These are phyloP conservation scores for Caracal caracal DNA, from an alignment of 2,113 vertebrate genomes.

Conservation along the genomic window DNA sequence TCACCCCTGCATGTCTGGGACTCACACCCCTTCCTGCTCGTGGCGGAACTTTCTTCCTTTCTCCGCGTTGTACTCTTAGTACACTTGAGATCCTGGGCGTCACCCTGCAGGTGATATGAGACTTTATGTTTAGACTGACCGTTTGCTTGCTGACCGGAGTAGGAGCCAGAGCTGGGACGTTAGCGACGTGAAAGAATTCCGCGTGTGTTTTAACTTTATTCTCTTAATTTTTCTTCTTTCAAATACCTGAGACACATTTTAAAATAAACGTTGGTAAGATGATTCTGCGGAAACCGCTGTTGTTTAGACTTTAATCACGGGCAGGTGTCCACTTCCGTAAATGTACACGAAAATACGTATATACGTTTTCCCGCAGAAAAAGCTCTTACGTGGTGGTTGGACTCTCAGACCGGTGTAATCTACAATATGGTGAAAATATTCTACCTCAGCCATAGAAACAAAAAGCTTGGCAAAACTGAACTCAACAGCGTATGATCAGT, in stretches of 20 bases:
- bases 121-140: neutral
- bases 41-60: neutral
- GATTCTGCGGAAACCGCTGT: neutral
- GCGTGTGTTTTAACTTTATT: neutral
- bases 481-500: neutral
- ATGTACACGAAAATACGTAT: accelerated
- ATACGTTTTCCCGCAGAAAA: neutral
- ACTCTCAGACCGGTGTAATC: neutral
- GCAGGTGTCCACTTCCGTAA: neutral
- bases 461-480: neutral
- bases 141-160: too few species aligned
- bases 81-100: neutral
- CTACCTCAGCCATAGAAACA: neutral
- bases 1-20: accelerated
- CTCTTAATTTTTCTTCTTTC: neutral
- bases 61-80: too few species aligned
- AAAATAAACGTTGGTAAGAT: neutral
- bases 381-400: neutral
- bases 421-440: too few species aligned
- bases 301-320: neutral
- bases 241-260: too few species aligned
- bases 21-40: accelerated
- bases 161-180: neutral
- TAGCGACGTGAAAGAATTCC: neutral
- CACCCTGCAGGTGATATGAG: neutral